phyloP scores from a whole-genome alignment of 1,140 invertebrate genomes.

The Pseudomyrmex concolor region DNA sequence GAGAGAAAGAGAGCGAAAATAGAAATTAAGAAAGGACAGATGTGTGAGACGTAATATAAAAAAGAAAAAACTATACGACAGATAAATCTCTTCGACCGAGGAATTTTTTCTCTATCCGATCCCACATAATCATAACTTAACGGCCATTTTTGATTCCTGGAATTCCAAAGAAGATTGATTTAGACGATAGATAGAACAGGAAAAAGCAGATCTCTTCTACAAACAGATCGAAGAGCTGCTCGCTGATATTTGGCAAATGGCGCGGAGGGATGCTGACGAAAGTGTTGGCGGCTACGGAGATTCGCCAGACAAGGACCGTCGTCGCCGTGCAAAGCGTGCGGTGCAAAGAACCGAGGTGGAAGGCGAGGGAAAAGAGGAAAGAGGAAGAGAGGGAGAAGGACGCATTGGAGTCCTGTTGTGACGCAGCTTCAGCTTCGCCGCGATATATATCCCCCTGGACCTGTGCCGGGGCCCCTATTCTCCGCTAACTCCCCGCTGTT shows the following conservation, averaged over 20 bases:
- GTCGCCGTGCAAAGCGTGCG: slow-evolving; percentile 36
- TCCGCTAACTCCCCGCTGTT: slow-evolving; percentile 50
- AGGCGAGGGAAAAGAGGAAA: slow-evolving; percentile 40
- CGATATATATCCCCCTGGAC: slow-evolving; percentile 65
- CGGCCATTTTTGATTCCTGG: too few relatives aligned
- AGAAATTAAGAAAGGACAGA: slow-evolving; percentile 42
- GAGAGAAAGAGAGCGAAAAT: slow-evolving; percentile 48
- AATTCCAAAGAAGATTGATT: too few relatives aligned
- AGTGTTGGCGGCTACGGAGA: not conserved
- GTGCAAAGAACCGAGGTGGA: slow-evolving; percentile 48
- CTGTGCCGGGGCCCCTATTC: slow-evolving; percentile 65
- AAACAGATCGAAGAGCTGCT: slow-evolving; percentile 30
- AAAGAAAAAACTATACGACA: slow-evolving; percentile 33
- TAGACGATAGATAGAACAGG: slow-evolving; percentile 21
- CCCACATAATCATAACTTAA: too few relatives aligned
- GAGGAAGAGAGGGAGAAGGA: slow-evolving; percentile 68
- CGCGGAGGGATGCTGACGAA: slow-evolving; percentile 72
- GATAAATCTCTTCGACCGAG: slow-evolving; percentile 20
- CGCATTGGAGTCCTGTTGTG: slow-evolving; percentile 71
- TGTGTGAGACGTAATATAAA: too few relatives aligned
- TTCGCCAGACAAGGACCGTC: slow-evolving; percentile 63
- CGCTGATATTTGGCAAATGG: slow-evolving; percentile 54
- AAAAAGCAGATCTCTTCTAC: slow-evolving; percentile 2
- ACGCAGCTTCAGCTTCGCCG: slow-evolving; percentile 67
- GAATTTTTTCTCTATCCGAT: not conserved